Evolutionary conservation across 1,140 invertebrate species (phyloP).

Genomic region (Odontomachus brunneus): DNA sequence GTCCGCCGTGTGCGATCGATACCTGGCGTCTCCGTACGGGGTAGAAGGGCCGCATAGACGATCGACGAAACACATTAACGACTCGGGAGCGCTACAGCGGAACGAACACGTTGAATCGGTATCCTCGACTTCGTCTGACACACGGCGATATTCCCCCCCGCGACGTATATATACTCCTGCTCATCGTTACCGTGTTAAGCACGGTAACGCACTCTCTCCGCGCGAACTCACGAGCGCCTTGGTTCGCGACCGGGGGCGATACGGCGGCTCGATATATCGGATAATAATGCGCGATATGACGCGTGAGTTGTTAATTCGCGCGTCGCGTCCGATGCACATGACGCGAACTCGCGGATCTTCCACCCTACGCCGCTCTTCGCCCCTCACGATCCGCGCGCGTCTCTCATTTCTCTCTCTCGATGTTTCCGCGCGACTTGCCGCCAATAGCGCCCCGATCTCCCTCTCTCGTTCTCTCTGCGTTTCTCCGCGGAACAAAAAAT

Average conservation of each 20-base stretch:
- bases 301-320: conserved; percentile 83
- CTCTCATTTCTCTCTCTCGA: conserved; percentile 64
- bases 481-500: conserved; percentile 63
- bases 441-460: conserved; percentile 56
- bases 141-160: conserved; percentile 80
- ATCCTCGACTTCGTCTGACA: conserved; percentile 79
- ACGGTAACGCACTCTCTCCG: conserved; percentile 74
- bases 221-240: conserved; percentile 58
- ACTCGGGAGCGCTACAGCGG: conserved; percentile 45
- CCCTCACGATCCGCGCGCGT: conserved; percentile 42
- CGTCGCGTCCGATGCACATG: conserved; percentile 77
- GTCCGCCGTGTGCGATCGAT: too few species aligned
- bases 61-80: conserved; percentile 58
- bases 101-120: conserved; percentile 73
- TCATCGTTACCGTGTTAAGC: conserved; percentile 63
- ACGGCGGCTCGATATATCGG: conserved; percentile 82
- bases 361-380: conserved; percentile 19
- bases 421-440: conserved; percentile 73
- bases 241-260: conserved; percentile 65
- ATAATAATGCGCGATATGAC: conserved; percentile 84
- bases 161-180: background rate
- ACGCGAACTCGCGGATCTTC: conserved; percentile 57
- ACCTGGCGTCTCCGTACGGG: background rate
- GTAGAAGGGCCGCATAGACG: conserved; percentile 34
- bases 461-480: conserved; percentile 16